Evolutionary conservation across 2,797 vertebrate genomes (phyloP), one percentile per base, ranked within the genome.

Genomic region (Pitangus sulphuratus): DNA sequence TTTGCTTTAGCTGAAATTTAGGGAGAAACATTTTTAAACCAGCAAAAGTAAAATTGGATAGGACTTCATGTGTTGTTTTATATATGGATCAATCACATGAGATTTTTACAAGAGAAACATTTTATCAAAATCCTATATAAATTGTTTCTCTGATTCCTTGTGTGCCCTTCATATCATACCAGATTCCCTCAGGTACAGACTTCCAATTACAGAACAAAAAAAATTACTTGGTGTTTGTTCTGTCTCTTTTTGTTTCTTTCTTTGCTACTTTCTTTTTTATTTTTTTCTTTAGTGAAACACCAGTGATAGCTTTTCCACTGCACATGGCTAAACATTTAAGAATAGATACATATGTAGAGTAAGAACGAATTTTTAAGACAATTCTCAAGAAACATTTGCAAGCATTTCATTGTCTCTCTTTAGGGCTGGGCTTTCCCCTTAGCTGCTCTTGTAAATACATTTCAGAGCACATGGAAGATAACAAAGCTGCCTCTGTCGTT

Each of bases 161-260:
- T 65, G 50, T 66, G 84, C 33, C 87, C 30, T 54, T 89, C 72
- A 39, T 71, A 28, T 44, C 26, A 7, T 21, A 92, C 90, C 65
- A 80, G 48, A 65, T 69, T 88, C 61, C 93, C 66, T 97, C 80
- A 89, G 94, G 87, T 96, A 95, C 61, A 96, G 68, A 90, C 84
- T 94, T 95, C 31, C 22, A 75, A 33, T 78, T 84, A 95, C 66
- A 72, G 82, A 90, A 90, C 58, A 61, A 51, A 91, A 91, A 95
- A 82, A 62, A 12, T 8, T 7, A 19, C 26, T n/a, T 68, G 19
- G 6, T 0, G 90, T 93, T 85, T 85, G 12, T 45, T 83, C 28
- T 3, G 1, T 54, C 31, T 77, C 28, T 37, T 71, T 74, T 82
- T 4, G 11, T 33, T 82, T 84, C 21, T 86, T 74, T 33, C n/a